A percentile compares a stretch with the other conserved stretches of the same genome.
Evolutionary conservation across 64 coral and sea anemone genomes (phyloP).

Genomic region (Orbicella faveolata): DNA sequence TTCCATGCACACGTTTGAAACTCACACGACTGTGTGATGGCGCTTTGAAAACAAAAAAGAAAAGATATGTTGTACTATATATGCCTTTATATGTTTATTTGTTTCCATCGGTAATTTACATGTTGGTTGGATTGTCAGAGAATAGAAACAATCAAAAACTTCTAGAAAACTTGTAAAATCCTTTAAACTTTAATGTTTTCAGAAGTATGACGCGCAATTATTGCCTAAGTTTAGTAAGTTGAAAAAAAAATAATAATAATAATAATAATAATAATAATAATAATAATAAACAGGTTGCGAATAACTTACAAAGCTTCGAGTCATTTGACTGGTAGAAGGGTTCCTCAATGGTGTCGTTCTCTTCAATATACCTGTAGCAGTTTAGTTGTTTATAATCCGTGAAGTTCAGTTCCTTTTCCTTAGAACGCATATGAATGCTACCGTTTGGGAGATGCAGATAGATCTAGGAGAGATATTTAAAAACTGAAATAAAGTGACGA

Average conservation of each 20-base stretch:
- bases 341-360: conserved; percentile 44
- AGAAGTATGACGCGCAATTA: background rate
- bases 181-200: background rate
- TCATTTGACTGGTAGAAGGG: conserved; percentile 33
- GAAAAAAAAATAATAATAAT: background rate
- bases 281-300: too few species aligned
- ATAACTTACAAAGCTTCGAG: conserved; percentile 45
- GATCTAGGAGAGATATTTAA: conserved; percentile 6
- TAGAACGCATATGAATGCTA: conserved; percentile 42
- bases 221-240: background rate
- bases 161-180: background rate
- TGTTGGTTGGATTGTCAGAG: background rate
- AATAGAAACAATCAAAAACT: background rate
- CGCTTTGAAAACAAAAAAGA: background rate
- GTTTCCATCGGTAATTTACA: background rate
- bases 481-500: background rate
- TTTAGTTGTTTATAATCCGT: conserved; percentile 30
- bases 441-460: conserved; percentile 55
- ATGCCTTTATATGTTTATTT: background rate
- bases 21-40: background rate
- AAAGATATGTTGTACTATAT: background rate
- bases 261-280: too few species aligned
- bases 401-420: conserved; percentile 45
- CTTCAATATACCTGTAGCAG: conserved; percentile 56
- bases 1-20: background rate